phyloP scores from a whole-genome alignment of 2,797 vertebrate species.

The Vultur gryphus region DNA sequence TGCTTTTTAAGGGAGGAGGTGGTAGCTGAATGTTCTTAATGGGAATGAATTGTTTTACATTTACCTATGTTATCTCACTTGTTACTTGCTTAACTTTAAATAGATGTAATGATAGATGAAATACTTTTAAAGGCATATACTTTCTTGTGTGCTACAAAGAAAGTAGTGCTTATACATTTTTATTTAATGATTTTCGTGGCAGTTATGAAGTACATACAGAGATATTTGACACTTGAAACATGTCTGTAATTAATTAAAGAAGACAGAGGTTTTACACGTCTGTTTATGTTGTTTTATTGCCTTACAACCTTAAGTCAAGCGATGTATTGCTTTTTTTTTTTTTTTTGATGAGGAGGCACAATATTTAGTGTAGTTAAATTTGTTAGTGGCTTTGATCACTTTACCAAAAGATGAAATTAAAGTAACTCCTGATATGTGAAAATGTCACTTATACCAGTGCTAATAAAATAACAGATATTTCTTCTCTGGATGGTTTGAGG shows the following conservation, averaged over 20 bases:
- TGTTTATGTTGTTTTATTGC: neutral
- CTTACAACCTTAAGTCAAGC: neutral
- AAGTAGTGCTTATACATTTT: neutral
- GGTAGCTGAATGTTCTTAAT: neutral
- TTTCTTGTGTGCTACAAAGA: neutral
- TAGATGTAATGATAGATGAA: neutral
- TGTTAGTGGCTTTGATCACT: neutral
- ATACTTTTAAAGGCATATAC: neutral
- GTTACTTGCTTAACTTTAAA: neutral
- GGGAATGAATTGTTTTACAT: neutral
- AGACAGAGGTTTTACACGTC: neutral
- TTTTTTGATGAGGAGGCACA: neutral
- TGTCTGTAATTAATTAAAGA: neutral
- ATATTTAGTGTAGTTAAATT: constrained; percentile 1
- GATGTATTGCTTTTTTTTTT: neutral
- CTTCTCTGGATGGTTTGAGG: neutral
- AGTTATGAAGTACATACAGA: neutral
- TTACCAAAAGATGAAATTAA: neutral
- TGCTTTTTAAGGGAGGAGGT: neutral
- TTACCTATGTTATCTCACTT: neutral
- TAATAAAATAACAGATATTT: neutral
- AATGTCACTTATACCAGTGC: neutral
- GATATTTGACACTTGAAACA: neutral
- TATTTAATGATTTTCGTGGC: neutral
- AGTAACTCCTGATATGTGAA: neutral